A percentile compares a stretch with the other conserved stretches of the same genome.
Evolutionary conservation across 2,797 vertebrate genomes (phyloP).

Genomic region (Geotrypetes seraphini): DNA sequence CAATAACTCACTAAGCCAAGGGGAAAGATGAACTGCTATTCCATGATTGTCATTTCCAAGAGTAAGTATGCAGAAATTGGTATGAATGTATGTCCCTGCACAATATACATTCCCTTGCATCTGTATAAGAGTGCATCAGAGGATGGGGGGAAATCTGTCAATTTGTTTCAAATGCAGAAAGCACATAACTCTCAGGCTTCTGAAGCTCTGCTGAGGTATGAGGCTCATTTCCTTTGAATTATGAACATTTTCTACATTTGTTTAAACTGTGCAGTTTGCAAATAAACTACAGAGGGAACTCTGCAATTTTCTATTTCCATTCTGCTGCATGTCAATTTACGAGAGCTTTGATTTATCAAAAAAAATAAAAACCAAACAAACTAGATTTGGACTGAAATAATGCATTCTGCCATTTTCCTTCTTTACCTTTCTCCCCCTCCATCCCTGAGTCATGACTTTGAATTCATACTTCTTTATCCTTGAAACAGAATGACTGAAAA

Average conservation of each 20-base stretch:
- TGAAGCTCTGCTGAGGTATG: conserved; percentile 15
- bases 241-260: conserved; percentile 24
- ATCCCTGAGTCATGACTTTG: not conserved
- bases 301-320: no score
- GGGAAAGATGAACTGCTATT: conserved; percentile 3
- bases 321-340: conserved; percentile 10
- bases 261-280: conserved; percentile 29
- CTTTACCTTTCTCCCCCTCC: no score
- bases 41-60: conserved; percentile 20
- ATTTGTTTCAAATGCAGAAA: conserved; percentile 19
- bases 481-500: not conserved
- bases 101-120: no score
- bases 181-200: conserved; percentile 14
- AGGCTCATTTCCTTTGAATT: conserved; percentile 28
- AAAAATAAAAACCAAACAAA: no score
- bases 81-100: not conserved
- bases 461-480: conserved; percentile 13
- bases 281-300: no score
- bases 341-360: no score
- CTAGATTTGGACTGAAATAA: conserved; percentile 9
- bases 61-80: conserved; percentile 13
- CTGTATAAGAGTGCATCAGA: no score
- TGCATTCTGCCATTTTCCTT: not conserved
- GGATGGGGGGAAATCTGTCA: conserved; percentile 9
- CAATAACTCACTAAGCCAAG: conserved; percentile 17